A percentile compares a stretch with the other conserved stretches of the same genome.
phyloP scores from a whole-genome alignment of 2,797 vertebrate species.

The Hypotaenidia okinawae region DNA sequence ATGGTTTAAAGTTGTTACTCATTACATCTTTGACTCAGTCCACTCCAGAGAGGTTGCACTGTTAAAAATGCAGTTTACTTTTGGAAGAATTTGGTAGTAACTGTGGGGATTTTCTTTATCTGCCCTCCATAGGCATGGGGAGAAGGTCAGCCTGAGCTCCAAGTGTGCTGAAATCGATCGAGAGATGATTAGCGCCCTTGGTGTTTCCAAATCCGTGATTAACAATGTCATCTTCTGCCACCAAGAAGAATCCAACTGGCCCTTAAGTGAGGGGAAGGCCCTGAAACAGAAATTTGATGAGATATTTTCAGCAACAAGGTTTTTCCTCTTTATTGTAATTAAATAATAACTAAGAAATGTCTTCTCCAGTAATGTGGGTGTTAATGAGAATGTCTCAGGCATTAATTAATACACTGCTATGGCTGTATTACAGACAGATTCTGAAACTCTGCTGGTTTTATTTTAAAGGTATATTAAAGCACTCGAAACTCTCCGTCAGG shows the following conservation, averaged over 20 bases:
- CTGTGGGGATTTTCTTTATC: neutral
- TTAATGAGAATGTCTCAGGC: neutral
- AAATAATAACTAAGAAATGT: neutral
- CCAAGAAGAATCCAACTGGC: conserved; percentile 99
- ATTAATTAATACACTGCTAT: neutral
- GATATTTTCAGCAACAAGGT: conserved; percentile 98
- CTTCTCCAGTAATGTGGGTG: neutral
- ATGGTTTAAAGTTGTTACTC: neutral
- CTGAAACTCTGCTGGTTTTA: neutral
- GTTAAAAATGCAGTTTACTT: neutral
- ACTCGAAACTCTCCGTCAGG: conserved; percentile 90
- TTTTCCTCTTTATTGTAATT: conserved; percentile 42
- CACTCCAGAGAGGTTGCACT: neutral
- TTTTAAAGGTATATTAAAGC: conserved; percentile 94
- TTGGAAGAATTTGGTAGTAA: neutral
- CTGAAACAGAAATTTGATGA: conserved; percentile 98
- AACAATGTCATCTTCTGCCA: conserved; percentile 98
- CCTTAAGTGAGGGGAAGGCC: conserved; percentile 93
- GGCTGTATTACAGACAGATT: neutral
- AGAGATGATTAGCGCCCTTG: conserved; percentile 94
- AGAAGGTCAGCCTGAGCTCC: conserved; percentile 90
- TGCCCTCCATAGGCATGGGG: conserved; percentile 80
- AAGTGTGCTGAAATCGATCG: conserved; percentile 95
- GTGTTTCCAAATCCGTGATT: conserved; percentile 93
- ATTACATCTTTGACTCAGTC: accelerated